Evolutionary conservation across 2,797 vertebrate species (phyloP).

Genomic region (Decapterus maruadsi): DNA sequence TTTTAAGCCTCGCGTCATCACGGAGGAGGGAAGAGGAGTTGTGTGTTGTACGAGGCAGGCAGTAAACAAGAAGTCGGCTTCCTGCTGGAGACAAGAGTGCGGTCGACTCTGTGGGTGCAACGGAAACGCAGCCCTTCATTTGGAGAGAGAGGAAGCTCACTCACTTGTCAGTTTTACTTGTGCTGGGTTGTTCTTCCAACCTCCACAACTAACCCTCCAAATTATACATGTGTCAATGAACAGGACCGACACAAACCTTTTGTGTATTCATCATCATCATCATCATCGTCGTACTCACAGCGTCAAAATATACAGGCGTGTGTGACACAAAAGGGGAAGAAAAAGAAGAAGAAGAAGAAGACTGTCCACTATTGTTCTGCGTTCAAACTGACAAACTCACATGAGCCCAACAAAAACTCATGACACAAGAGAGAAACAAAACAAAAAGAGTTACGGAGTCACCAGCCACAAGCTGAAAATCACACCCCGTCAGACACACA

Average conservation of each 20-base stretch:
- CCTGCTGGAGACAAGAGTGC: conserved; percentile 78
- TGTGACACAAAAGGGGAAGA: conserved; percentile 9
- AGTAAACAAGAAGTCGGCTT: conserved; percentile 77
- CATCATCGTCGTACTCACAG: conserved; percentile 19
- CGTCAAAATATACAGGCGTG: conserved; percentile 7
- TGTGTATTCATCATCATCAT: conserved; percentile 25
- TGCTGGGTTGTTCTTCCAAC: conserved; percentile 38
- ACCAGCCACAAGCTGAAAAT: conserved; percentile 9
- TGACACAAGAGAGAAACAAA: conserved; percentile 1
- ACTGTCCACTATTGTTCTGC: conserved; percentile 41
- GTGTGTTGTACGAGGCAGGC: conserved; percentile 43
- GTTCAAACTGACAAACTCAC: conserved; percentile 11
- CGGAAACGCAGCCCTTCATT: conserved; percentile 67
- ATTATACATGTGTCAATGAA: conserved; percentile 7
- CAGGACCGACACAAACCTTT: conserved; percentile 2
- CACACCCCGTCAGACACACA: background rate
- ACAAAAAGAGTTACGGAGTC: background rate
- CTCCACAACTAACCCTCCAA: background rate
- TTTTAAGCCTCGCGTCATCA: conserved; percentile 12
- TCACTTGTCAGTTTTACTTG: conserved; percentile 39
- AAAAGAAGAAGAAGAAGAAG: conserved; percentile 4
- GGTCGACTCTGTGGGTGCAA: conserved; percentile 48
- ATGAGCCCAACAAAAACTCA: background rate
- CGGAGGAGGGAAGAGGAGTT: conserved; percentile 18
- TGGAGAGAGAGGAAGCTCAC: conserved; percentile 72